Conservation (phyloP, 2,113 vertebrate species). For the Cacatua alba region DNA sequence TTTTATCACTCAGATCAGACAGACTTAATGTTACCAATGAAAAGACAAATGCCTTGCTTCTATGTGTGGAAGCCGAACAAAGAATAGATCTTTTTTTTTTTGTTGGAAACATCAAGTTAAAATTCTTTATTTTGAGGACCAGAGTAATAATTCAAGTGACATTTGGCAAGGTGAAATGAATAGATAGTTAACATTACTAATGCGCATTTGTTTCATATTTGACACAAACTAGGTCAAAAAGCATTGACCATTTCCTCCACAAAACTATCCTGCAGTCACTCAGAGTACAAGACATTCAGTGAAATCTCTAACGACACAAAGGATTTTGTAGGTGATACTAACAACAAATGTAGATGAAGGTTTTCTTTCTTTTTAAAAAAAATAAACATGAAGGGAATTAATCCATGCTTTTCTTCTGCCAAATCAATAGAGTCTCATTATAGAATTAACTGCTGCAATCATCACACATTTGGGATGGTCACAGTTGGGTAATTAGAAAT, state of each 20-base stretch:
- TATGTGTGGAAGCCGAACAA: constrained; percentile 7
- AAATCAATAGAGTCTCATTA: background rate
- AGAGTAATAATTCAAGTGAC: constrained; percentile 24
- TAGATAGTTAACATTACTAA: constrained; percentile 1
- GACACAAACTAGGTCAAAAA: background rate
- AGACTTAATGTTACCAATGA: constrained; percentile 37
- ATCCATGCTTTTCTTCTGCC: background rate
- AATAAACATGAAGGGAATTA: background rate
- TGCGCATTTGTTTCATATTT: constrained; percentile 4
- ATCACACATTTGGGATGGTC: background rate
- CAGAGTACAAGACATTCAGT: background rate
- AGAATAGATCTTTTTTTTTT: background rate
- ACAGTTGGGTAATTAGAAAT: background rate
- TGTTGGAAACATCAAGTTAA: background rate
- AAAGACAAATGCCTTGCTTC: constrained; percentile 41
- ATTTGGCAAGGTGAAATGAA: constrained; percentile 17
- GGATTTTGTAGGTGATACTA: background rate
- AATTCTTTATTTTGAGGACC: background rate
- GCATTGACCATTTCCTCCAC: background rate
- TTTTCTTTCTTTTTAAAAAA: background rate
- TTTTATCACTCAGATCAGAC: constrained; percentile 61
- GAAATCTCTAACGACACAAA: background rate
- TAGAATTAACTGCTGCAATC: background rate
- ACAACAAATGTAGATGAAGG: background rate
- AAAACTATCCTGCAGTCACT: background rate